phyloP scores from a whole-genome alignment of 2,113 vertebrate genomes.

The Pleuronectes platessa region DNA sequence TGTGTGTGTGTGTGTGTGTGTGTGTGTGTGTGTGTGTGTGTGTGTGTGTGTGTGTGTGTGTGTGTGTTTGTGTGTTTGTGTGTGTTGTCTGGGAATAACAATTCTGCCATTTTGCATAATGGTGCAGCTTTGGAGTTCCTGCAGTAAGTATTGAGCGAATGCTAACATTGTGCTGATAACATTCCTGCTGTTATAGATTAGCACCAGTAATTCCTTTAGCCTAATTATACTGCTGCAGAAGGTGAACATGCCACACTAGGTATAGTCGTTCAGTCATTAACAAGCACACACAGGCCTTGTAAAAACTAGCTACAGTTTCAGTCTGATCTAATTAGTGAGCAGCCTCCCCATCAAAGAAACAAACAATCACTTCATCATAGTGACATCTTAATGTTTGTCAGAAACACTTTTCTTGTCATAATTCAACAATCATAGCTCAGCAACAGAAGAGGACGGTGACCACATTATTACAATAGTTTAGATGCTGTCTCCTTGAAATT shows the following conservation, averaged over 20 bases:
- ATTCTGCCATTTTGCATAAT: constrained; percentile 56
- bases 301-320: too few species aligned
- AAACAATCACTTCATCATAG: too few species aligned
- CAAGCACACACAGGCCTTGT: not conserved
- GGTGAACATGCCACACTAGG: constrained; percentile 6
- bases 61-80: not conserved
- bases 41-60: constrained; percentile 9
- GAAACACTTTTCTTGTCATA: too few species aligned
- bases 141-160: constrained; percentile 47
- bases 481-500: not conserved
- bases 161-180: constrained; percentile 40
- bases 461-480: too few species aligned
- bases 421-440: too few species aligned
- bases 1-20: constrained; percentile 10
- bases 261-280: not conserved
- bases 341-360: too few species aligned
- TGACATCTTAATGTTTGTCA: too few species aligned
- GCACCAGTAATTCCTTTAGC: constrained; percentile 39
- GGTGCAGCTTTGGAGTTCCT: constrained; percentile 38
- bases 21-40: constrained; percentile 1
- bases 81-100: constrained; percentile 17
- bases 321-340: too few species aligned
- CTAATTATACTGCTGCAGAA: constrained; percentile 51
- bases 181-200: constrained; percentile 53
- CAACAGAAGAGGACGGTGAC: too few species aligned